phyloP scores from a whole-genome alignment of 1,140 invertebrate genomes.

The Lepidurus arcticus region DNA sequence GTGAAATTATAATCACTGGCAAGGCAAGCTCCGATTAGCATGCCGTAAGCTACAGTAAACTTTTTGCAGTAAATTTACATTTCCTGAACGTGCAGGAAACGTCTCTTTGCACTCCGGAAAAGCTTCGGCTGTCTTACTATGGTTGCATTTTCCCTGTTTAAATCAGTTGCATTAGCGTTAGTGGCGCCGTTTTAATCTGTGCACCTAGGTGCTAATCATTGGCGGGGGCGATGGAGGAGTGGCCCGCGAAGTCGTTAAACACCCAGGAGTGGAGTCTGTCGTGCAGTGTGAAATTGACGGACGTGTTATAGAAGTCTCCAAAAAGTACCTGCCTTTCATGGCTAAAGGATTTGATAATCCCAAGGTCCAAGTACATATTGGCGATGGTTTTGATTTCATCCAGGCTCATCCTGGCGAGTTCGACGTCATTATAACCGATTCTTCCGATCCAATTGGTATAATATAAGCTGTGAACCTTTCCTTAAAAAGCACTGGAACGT shows the following conservation, averaged over 20 bases:
- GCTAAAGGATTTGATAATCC: conserved; percentile 73
- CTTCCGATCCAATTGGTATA: conserved; percentile 85
- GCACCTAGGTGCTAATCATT: conserved; percentile 57
- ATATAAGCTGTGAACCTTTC: neutral
- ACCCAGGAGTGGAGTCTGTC: conserved; percentile 78
- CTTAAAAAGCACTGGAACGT: neutral
- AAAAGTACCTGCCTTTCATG: conserved; percentile 86
- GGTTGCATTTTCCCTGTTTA: too few species aligned
- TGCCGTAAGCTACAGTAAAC: too few species aligned
- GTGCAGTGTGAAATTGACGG: conserved; percentile 93
- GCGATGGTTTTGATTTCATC: conserved; percentile 94
- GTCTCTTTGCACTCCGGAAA: too few species aligned
- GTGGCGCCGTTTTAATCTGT: neutral
- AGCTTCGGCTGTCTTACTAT: too few species aligned
- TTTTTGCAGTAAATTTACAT: too few species aligned
- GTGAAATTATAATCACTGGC: neutral
- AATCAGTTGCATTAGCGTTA: too few species aligned
- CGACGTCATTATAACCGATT: conserved; percentile 98
- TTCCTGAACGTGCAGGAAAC: too few species aligned
- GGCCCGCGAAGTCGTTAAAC: conserved; percentile 88
- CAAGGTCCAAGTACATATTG: conserved; percentile 77
- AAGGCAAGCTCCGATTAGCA: too few species aligned
- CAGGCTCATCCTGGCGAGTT: conserved; percentile 76
- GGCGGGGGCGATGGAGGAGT: conserved; percentile 97
- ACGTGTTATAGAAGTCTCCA: conserved; percentile 84